Evolutionary conservation across 2,888 invertebrate species (phyloP).

Genomic region (Hofmannophila pseudospretella): DNA sequence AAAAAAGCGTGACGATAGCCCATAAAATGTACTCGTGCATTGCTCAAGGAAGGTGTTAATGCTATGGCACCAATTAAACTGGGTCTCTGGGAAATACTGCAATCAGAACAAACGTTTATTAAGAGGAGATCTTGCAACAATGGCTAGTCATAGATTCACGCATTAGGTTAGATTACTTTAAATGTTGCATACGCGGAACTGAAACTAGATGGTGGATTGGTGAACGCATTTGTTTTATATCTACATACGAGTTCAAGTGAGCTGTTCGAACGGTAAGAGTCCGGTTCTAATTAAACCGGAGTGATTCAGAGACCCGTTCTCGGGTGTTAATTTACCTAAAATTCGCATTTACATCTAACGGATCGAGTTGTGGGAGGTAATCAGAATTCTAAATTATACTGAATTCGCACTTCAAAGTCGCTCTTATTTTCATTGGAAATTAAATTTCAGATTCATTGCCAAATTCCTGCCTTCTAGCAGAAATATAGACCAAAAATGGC

Average conservation of each 20-base stretch:
- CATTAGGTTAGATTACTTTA: constrained; percentile 27
- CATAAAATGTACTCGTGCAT: constrained; percentile 33
- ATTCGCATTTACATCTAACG: constrained; percentile 52
- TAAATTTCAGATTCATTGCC: neutral
- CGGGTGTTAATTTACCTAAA: constrained; percentile 58
- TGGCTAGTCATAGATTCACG: constrained; percentile 41
- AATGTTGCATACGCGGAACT: constrained; percentile 55
- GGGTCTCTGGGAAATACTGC: constrained; percentile 21
- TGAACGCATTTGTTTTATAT: constrained; percentile 42
- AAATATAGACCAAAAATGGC: too few species aligned
- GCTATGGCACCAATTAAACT: constrained; percentile 21
- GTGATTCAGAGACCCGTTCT: constrained; percentile 50
- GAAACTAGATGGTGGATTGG: too few species aligned
- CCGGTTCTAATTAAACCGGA: constrained; percentile 61
- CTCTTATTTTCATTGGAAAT: neutral
- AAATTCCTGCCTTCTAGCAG: too few species aligned
- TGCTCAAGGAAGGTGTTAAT: constrained; percentile 36
- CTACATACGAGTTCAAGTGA: constrained; percentile 38
- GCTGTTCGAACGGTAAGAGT: constrained; percentile 55
- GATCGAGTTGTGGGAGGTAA: constrained; percentile 32
- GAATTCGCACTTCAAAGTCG: constrained; percentile 14
- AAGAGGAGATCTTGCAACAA: constrained; percentile 22
- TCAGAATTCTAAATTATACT: constrained; percentile 30
- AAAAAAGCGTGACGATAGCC: constrained; percentile 34
- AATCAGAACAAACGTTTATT: constrained; percentile 17